These are phyloP conservation scores for Microctonus hyperodae DNA, from an alignment of 2,888 invertebrate species.

Conservation along the genomic window DNA sequence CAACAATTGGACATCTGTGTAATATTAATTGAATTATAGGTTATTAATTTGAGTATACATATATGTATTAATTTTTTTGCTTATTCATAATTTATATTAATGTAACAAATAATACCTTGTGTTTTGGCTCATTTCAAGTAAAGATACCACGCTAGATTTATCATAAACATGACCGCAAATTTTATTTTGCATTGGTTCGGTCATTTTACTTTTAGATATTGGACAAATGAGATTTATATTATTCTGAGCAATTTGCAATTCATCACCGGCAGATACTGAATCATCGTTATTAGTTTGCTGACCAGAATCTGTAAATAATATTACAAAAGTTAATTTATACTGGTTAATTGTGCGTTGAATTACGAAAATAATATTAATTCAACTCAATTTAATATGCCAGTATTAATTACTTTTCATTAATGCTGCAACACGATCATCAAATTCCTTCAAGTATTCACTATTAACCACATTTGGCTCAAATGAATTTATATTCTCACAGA, in stretches of 20 bases:
- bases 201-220: slow-evolving; percentile 55
- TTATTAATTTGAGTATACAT: neutral
- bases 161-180: slow-evolving; percentile 58
- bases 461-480: slow-evolving; percentile 35
- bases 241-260: slow-evolving; percentile 46
- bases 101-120: slow-evolving; percentile 48
- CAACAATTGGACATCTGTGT: slow-evolving; percentile 56
- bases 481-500: slow-evolving; percentile 33
- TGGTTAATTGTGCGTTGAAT: neutral
- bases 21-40: neutral
- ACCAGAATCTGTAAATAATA: slow-evolving; percentile 15
- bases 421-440: slow-evolving; percentile 37
- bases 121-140: slow-evolving; percentile 48
- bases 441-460: slow-evolving; percentile 38
- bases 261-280: slow-evolving; percentile 32
- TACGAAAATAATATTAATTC: neutral
- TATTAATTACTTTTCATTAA: slow-evolving; percentile 43
- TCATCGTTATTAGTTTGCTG: slow-evolving; percentile 23
- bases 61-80: neutral
- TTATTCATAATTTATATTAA: too few species aligned
- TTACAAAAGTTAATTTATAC: neutral
- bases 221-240: slow-evolving; percentile 55
- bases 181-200: slow-evolving; percentile 54
- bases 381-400: neutral
- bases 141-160: slow-evolving; percentile 43